Conservation (phyloP, 2,888 invertebrate species). For the Tipula confusa region DNA sequence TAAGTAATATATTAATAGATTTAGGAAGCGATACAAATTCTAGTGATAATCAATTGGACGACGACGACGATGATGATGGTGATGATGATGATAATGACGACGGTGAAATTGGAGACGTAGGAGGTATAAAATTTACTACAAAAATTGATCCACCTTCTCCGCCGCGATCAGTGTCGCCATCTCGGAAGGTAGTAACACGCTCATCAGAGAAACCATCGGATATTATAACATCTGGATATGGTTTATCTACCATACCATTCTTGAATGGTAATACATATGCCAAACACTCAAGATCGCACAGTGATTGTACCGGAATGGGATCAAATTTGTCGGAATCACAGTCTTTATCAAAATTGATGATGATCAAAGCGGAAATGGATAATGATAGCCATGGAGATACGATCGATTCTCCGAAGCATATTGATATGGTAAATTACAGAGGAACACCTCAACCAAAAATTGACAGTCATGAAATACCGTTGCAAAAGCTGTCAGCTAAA, state of each 20-base stretch:
- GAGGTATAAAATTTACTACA: not conserved
- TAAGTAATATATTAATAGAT: not conserved
- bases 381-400: not conserved
- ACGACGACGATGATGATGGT: too few relatives aligned
- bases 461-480: not conserved
- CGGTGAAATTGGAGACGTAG: not conserved
- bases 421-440: not conserved
- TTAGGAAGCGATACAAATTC: slow-evolving; percentile 37
- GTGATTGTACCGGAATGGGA: slow-evolving; percentile 38
- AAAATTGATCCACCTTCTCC: not conserved
- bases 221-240: slow-evolving; percentile 29
- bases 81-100: slow-evolving; percentile 27
- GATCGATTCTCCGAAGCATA: slow-evolving; percentile 10
- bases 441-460: not conserved
- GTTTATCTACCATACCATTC: slow-evolving; percentile 32
- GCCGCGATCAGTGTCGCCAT: not conserved
- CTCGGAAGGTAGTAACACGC: not conserved
- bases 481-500: slow-evolving; percentile 37
- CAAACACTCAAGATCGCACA: slow-evolving; percentile 39
- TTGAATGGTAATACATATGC: slow-evolving; percentile 30
- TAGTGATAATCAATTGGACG: slow-evolving; percentile 37
- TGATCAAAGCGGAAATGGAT: not conserved
- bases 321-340: slow-evolving; percentile 32
- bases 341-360: not conserved
- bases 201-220: not conserved